A percentile compares a stretch with the other conserved stretches of the same genome.
phyloP scores from a whole-genome alignment of 1,140 invertebrate species.

The Muscidifurax raptorellus region DNA sequence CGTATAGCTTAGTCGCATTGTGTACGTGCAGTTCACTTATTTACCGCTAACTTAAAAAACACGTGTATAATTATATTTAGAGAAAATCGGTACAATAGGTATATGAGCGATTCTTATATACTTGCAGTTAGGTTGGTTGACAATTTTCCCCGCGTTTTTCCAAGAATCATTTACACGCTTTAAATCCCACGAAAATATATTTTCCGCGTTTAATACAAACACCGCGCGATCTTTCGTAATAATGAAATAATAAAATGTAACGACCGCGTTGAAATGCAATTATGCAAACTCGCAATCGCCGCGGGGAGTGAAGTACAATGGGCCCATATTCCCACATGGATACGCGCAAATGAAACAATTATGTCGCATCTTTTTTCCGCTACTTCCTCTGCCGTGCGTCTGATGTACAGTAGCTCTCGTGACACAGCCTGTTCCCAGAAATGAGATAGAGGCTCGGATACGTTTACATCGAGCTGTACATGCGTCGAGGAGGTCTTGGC shows the following conservation, averaged over 20 bases:
- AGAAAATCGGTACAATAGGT: too few relatives aligned
- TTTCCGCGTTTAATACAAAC: too few relatives aligned
- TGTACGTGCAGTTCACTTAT: too few relatives aligned
- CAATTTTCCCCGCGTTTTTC: too few relatives aligned
- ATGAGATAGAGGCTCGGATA: neutral
- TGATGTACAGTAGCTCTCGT: neutral
- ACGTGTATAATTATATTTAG: too few relatives aligned
- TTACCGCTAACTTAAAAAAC: too few relatives aligned
- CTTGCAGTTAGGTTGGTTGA: too few relatives aligned
- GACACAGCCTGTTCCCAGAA: neutral
- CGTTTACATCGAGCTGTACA: neutral
- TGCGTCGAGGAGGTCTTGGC: neutral
- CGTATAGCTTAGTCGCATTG: neutral
- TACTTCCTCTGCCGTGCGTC: neutral
- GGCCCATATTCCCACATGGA: slow-evolving; percentile 3
- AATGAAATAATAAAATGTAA: neutral
- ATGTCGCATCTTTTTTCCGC: neutral
- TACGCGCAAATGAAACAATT: neutral
- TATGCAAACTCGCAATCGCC: neutral
- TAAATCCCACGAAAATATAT: neutral
- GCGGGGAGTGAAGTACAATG: neutral
- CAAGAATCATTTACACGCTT: too few relatives aligned
- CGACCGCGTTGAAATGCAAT: neutral
- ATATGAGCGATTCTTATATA: too few relatives aligned
- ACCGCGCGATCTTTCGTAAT: neutral